These are phyloP conservation scores for Amyelois transitella DNA, from an alignment of 1,140 invertebrate genomes.

Conservation along the genomic window DNA sequence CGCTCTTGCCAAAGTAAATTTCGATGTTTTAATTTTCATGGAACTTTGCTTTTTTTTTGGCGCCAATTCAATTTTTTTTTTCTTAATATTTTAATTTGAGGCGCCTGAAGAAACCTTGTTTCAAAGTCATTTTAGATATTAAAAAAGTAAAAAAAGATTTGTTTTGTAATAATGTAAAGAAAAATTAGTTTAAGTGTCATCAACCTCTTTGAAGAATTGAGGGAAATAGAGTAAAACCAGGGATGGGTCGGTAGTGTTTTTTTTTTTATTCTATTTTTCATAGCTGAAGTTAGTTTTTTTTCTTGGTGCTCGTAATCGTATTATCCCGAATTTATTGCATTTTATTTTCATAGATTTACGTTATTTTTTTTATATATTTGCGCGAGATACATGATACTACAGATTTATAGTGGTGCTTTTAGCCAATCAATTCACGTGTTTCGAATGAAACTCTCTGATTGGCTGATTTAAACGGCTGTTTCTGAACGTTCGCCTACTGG, in stretches of 20 bases:
- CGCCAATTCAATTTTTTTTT: not conserved
- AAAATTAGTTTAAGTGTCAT: not conserved
- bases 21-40: not conserved
- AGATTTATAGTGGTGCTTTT: too few relatives aligned
- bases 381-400: not conserved
- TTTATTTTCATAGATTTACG: conserved; percentile 20
- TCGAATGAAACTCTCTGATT: too few relatives aligned
- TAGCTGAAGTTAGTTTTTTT: conserved; percentile 10
- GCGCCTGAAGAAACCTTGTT: not conserved
- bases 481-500: too few relatives aligned
- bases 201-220: not conserved
- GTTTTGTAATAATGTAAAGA: not conserved
- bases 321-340: conserved; percentile 39
- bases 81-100: not conserved
- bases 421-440: too few relatives aligned
- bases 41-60: not conserved
- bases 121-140: conserved; percentile 3
- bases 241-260: conserved; percentile 9
- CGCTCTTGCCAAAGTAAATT: not conserved
- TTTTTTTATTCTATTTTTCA: conserved; percentile 12
- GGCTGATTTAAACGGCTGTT: too few relatives aligned
- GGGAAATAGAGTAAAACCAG: conserved; percentile 7
- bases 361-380: not conserved
- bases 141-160: not conserved
- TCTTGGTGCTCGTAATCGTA: conserved; percentile 38